These are phyloP conservation scores for Epizoanthus rinbou DNA, from an alignment of 92 coral and sea anemone species.

Conservation along the genomic window DNA sequence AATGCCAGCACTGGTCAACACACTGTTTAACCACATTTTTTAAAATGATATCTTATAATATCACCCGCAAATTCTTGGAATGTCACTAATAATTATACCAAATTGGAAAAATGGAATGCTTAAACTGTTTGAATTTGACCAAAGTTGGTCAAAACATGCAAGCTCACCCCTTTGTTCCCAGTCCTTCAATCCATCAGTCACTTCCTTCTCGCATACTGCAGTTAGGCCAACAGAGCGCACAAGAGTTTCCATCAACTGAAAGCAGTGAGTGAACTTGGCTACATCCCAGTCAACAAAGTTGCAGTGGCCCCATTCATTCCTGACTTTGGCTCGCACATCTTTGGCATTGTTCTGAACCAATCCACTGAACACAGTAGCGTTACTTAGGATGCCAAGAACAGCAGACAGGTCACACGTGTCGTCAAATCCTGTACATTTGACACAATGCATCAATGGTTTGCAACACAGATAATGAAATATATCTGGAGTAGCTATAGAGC, in stretches of 20 bases:
- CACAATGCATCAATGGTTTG: too few species aligned
- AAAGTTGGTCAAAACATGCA: not conserved
- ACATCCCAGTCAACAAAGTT: slow-evolving; percentile 75
- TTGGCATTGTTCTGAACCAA: slow-evolving; percentile 60
- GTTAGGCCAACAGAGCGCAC: slow-evolving; percentile 55
- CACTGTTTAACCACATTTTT: too few species aligned
- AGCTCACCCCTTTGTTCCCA: slow-evolving; percentile 81
- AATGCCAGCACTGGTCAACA: too few species aligned
- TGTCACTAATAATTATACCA: not conserved
- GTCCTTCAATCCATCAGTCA: slow-evolving; percentile 56
- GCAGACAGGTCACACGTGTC: slow-evolving; percentile 86
- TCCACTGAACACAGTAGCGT: slow-evolving; percentile 56
- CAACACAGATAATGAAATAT: not conserved
- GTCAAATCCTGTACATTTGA: slow-evolving; percentile 59
- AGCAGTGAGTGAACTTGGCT: slow-evolving; percentile 49
- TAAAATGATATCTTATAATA: too few species aligned
- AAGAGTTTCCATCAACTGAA: slow-evolving; percentile 79
- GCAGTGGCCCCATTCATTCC: slow-evolving; percentile 93
- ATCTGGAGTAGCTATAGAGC: too few species aligned
- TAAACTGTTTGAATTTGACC: not conserved
- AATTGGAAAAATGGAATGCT: not conserved
- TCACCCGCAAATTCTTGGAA: not conserved
- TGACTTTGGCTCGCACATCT: slow-evolving; percentile 63
- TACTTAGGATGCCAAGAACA: slow-evolving; percentile 64
- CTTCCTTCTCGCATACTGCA: slow-evolving; percentile 55